A percentile compares a stretch with the other conserved stretches of the same genome.
Evolutionary conservation across 2,113 vertebrate species (phyloP).

Genomic region (Chiloscyllium plagiosum): DNA sequence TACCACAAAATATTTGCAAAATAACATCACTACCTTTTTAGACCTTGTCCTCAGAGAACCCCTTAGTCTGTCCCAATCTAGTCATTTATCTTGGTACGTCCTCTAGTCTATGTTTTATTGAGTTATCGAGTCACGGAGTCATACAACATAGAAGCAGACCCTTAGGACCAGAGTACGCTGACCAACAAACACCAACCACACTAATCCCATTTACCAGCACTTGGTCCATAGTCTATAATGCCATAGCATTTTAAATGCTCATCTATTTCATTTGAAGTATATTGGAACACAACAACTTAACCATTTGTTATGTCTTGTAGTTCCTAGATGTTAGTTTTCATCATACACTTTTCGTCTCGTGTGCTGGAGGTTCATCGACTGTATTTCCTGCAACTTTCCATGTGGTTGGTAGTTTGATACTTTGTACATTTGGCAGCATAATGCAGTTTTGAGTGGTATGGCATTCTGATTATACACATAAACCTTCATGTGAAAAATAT

Average conservation of each 20-base stretch:
- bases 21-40: not conserved
- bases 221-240: too few relatives aligned
- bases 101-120: too few relatives aligned
- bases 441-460: not conserved
- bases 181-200: too few relatives aligned
- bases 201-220: too few relatives aligned
- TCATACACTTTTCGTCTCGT: not conserved
- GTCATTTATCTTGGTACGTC: not conserved
- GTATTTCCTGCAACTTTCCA: not conserved
- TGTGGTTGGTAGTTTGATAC: not conserved
- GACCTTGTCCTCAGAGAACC: too few relatives aligned
- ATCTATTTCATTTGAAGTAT: not conserved
- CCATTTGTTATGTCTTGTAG: not conserved
- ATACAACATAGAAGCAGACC: too few relatives aligned
- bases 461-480: not conserved
- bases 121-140: too few relatives aligned
- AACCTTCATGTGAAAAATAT: not conserved
- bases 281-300: too few relatives aligned
- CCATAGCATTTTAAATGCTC: too few relatives aligned
- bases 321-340: not conserved
- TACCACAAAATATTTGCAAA: not conserved
- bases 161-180: too few relatives aligned
- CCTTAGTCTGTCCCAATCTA: not conserved
- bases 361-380: not conserved
- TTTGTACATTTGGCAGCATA: not conserved